These are phyloP conservation scores for Onychomys arenicola DNA, from an alignment of 2,797 vertebrate genomes.

Conservation along the genomic window DNA sequence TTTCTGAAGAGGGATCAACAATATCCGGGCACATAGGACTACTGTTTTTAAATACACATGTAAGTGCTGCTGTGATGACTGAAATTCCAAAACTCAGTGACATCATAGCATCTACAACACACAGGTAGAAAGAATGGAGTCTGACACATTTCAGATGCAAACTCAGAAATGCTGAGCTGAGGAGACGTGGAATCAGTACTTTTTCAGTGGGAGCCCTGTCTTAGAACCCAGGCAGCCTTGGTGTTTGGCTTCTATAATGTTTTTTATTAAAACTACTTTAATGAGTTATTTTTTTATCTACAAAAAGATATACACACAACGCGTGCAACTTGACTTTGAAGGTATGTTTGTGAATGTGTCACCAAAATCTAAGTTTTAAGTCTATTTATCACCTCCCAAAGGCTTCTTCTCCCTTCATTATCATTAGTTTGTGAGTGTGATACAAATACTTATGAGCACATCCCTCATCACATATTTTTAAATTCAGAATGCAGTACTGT, in stretches of 20 bases:
- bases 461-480: neutral
- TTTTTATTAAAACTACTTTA: neutral
- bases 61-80: neutral
- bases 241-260: neutral
- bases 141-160: neutral
- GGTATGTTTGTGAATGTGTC: neutral
- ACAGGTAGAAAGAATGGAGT: neutral
- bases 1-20: neutral
- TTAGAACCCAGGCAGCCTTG: neutral
- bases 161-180: neutral
- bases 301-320: neutral
- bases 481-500: neutral
- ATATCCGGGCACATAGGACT: neutral
- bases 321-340: neutral
- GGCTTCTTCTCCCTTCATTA: neutral
- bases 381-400: neutral
- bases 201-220: neutral
- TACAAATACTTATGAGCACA: neutral
- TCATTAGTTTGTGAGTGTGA: neutral
- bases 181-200: neutral
- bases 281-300: neutral
- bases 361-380: neutral
- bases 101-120: neutral
- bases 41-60: neutral
- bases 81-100: neutral